Base-by-base conservation (phyloP, 2,113 vertebrate genomes). In the Rhinolophus ferrumequinum region DNA sequence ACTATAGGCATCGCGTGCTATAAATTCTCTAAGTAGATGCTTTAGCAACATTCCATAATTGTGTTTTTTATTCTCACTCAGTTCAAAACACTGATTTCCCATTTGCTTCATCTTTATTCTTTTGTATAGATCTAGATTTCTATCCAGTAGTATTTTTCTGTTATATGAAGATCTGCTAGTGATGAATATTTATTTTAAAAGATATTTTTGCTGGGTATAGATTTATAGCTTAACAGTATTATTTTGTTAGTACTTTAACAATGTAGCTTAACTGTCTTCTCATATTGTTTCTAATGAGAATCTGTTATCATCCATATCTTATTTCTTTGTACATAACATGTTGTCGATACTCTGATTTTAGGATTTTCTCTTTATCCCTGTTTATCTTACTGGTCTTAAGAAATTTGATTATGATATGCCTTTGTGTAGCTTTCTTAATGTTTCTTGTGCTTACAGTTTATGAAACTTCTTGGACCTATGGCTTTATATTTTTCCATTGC, bases 181-280 rank as follows among this genome's bases (percentile, higher is more conserved):
- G 62, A 70, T 69, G 12, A 70, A 50, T 90, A 85, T 85, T 84
- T 58, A 21, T 52, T 52, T 38, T 85, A 84, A 91, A 86, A 95
- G 16, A 64, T 64, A 64, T 41, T 91, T 95, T 95, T 80, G 7
- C 54, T 64, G 54, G 41, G 62, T 69, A 62, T 80, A 91, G 56
- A 72, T 62, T 60, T 86, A 19, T 35, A 70, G 41, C 16, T 44
- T 86, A 15, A 75, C 35, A 64, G 54, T 24, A 62, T 44, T 83
- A 77, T 69, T 80, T 79, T 28, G n/a, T 70, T 33, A 38, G 8
- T 38, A 47, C 30, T 66, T 82, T 64, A 87, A 73, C 73, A 21
- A 82, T n/a, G 12, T 9, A 88, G 24, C 3, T 88, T 8, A 60
- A 93, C 41, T 26, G 3, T 82, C 24, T 73, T 66, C 35, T 75